phyloP scores from a whole-genome alignment of 2,797 vertebrate species.

The Champsocephalus esox region DNA sequence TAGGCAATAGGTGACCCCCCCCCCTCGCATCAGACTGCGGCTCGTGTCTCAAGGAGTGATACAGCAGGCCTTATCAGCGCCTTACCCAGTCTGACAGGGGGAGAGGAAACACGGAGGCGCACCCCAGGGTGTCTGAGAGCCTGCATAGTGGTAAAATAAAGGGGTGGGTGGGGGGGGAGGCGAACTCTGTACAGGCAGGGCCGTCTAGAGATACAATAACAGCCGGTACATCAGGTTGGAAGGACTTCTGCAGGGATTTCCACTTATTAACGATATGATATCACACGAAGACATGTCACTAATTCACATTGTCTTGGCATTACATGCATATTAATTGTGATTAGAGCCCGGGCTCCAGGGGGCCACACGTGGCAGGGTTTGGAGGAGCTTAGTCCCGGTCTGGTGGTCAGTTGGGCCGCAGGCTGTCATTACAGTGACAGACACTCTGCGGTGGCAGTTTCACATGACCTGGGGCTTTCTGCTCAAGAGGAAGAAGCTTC shows the following conservation, averaged over 20 bases:
- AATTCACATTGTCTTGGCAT: no score
- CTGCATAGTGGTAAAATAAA: conserved; percentile 7
- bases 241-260: neutral
- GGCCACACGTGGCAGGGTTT: neutral
- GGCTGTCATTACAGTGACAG: conserved; percentile 60
- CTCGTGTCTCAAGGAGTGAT: conserved; percentile 49
- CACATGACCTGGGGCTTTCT: conserved; percentile 54
- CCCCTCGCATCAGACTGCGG: conserved; percentile 39
- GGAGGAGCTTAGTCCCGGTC: conserved; percentile 5
- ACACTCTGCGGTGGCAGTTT: conserved; percentile 56
- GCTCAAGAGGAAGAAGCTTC: conserved; percentile 29
- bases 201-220: neutral
- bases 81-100: conserved; percentile 64
- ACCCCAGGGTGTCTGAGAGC: conserved; percentile 34
- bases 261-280: neutral
- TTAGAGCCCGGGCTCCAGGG: neutral
- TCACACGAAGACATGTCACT: neutral
- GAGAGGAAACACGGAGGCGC: conserved; percentile 66
- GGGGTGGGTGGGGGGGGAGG: neutral
- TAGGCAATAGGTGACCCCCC: neutral
- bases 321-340: neutral
- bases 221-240: neutral
- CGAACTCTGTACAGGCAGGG: conserved; percentile 11
- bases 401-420: conserved; percentile 8
- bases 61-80: conserved; percentile 70